Base-by-base conservation (phyloP, 2,888 invertebrate species). In the Timema podura region DNA sequence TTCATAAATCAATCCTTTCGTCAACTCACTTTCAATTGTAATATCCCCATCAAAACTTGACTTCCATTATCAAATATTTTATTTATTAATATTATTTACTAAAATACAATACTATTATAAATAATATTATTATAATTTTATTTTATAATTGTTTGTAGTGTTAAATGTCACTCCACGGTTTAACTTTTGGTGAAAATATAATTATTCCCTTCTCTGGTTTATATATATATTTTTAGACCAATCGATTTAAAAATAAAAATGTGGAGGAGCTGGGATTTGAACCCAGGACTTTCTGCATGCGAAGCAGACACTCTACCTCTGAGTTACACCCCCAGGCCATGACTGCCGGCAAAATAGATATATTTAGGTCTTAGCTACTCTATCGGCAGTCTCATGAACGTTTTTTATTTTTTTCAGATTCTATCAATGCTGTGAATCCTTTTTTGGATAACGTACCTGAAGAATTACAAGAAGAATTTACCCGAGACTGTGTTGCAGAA, bases 341-440 rank as follows among this genome's bases (percentile, higher is more conserved):
- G 1, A 30, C 1, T 2, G 30, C 2, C 10, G 2, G 7, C 16
- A 49, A n/a, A 9, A 49, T 7, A 10, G 6, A 46, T 30, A 30
- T 48, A 13, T 5, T 16, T 15, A 16, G 0, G 0, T n/a, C 16
- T 3, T 11, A 65, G 48, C 48, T 49, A 67, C 7, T 11, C 13
- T 9, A 54, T 45, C 7, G 44, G 44, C 47, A 48, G 46, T 30
- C 30, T 2, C 8, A 0, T 30, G 30, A 2, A 30, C 30, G 1
- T 30, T 30, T 30, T 30, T 30, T 30, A 2, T 30, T 30, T 75
- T 74, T 83, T 83, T 61, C 80, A 89, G 90, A 87, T 76, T 87
- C 90, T 61, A 83, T 88, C 0, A 82, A 83, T 72, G 90, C 91
- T 0, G 86, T 92, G 5, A 90, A 89, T 77, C 92, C 92, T 0